Evolutionary conservation across 2,113 vertebrate genomes (phyloP).

Genomic region (Leptobrachium ailaonicum): DNA sequence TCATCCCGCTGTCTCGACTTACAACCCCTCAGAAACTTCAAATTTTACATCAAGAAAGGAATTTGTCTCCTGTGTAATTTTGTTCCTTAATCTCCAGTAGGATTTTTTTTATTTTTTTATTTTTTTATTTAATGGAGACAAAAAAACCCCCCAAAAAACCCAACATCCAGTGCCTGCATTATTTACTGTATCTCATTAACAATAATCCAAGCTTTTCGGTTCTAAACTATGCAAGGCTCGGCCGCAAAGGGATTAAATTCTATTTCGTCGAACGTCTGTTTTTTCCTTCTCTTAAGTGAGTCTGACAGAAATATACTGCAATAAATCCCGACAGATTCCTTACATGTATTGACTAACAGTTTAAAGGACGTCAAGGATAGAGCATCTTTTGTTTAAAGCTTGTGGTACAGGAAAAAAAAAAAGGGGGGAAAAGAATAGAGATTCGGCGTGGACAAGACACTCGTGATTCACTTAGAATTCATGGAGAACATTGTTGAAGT

Average conservation of each 20-base stretch:
- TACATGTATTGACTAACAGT: constrained; percentile 26
- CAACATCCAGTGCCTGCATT: constrained; percentile 1
- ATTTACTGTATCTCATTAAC: constrained; percentile 44
- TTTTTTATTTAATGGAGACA: background rate
- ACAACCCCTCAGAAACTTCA: constrained; percentile 15
- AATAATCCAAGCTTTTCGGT: constrained; percentile 32
- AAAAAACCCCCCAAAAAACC: background rate
- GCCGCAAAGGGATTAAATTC: constrained; percentile 39
- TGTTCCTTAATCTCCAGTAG: background rate
- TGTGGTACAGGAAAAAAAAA: constrained; percentile 2
- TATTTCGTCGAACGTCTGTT: constrained; percentile 13
- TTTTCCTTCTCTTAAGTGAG: constrained; percentile 37
- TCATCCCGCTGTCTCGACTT: constrained; percentile 26
- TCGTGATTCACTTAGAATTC: constrained; percentile 6
- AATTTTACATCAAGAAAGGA: constrained; percentile 4
- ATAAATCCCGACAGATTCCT: constrained; percentile 30
- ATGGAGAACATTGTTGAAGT: background rate
- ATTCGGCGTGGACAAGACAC: constrained; percentile 1
- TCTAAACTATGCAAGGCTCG: constrained; percentile 22
- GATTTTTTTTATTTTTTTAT: background rate
- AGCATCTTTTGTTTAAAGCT: constrained; percentile 7
- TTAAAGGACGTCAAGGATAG: constrained; percentile 26
- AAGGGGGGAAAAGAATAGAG: background rate
- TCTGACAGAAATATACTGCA: constrained; percentile 30
- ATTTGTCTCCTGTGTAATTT: constrained; percentile 14